Conservation (phyloP, 1,140 invertebrate species). For the Drosophila obscura region DNA sequence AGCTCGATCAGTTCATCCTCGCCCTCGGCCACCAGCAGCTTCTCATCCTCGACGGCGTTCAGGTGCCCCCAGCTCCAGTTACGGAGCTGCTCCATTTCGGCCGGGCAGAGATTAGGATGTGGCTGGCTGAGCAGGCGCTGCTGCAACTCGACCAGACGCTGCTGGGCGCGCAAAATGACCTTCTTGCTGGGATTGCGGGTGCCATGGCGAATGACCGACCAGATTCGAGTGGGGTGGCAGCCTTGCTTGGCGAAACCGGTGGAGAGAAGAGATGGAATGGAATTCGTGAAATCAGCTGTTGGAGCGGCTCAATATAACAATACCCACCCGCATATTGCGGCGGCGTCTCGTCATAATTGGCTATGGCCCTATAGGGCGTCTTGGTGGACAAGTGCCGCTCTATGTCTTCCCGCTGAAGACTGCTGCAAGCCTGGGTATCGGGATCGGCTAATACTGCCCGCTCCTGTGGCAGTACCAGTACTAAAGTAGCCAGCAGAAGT, state of each 20-base stretch:
- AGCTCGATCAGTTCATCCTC: constrained; percentile 88
- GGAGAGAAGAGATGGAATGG: constrained; percentile 31
- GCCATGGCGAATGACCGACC: constrained; percentile 88
- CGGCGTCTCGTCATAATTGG: constrained; percentile 85
- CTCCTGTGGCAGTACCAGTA: constrained; percentile 22
- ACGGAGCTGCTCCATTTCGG: constrained; percentile 84
- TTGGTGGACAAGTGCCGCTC: constrained; percentile 85
- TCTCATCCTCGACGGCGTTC: constrained; percentile 84
- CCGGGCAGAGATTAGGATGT: constrained; percentile 57
- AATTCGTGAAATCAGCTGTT: constrained; percentile 47
- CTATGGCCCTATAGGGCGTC: constrained; percentile 87
- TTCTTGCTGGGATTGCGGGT: constrained; percentile 87
- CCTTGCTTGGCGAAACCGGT: constrained; percentile 79
- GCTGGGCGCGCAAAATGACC: constrained; percentile 85
- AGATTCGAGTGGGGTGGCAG: constrained; percentile 87
- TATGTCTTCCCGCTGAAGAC: constrained; percentile 49
- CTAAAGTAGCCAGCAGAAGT: constrained; percentile 9
- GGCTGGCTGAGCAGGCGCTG: constrained; percentile 84
- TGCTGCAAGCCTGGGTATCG: constrained; percentile 27
- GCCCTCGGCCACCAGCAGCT: constrained; percentile 87
- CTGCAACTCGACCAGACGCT: constrained; percentile 84
- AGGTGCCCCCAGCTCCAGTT: constrained; percentile 85
- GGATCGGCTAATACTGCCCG: neutral
- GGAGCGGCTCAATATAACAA: constrained; percentile 9
- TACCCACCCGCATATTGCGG: constrained; percentile 85